Conservation (phyloP, 2,113 vertebrate species). For the Penelope pileata region DNA sequence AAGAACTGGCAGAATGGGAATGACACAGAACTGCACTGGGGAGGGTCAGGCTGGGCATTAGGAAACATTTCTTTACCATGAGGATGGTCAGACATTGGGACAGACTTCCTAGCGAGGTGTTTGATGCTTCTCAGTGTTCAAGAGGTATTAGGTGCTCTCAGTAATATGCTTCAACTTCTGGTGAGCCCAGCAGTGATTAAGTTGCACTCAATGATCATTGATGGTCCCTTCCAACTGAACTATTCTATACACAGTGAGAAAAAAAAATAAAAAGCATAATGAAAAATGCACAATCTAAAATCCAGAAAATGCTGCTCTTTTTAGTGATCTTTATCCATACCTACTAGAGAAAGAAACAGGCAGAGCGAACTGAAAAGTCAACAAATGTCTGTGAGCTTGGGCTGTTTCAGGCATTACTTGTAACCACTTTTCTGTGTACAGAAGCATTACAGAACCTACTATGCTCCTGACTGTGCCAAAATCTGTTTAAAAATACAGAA, state of each 20-base stretch:
- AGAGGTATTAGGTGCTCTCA: too few relatives aligned
- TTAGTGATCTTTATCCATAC: neutral
- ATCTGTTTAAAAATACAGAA: neutral
- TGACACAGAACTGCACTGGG: too few relatives aligned
- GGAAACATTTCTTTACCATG: too few relatives aligned
- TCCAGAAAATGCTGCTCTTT: neutral
- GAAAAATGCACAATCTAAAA: neutral
- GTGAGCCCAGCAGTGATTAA: too few relatives aligned
- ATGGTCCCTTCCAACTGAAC: too few relatives aligned
- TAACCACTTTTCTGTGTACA: neutral
- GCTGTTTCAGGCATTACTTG: neutral
- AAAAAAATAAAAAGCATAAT: neutral
- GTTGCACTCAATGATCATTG: too few relatives aligned
- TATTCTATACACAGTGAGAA: neutral
- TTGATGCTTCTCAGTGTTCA: too few relatives aligned
- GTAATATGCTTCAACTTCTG: too few relatives aligned
- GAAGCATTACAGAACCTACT: neutral
- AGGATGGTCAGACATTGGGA: too few relatives aligned
- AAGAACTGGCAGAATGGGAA: too few relatives aligned
- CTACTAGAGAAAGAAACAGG: neutral
- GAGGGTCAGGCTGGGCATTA: too few relatives aligned
- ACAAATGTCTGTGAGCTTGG: neutral
- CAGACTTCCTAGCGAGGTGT: too few relatives aligned
- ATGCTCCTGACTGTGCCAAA: neutral
- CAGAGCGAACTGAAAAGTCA: neutral